A percentile compares a stretch with the other conserved stretches of the same genome.
These are phyloP conservation scores for Microcebus tavaratra DNA, from an alignment of 2,113 vertebrate species.

Conservation along the genomic window DNA sequence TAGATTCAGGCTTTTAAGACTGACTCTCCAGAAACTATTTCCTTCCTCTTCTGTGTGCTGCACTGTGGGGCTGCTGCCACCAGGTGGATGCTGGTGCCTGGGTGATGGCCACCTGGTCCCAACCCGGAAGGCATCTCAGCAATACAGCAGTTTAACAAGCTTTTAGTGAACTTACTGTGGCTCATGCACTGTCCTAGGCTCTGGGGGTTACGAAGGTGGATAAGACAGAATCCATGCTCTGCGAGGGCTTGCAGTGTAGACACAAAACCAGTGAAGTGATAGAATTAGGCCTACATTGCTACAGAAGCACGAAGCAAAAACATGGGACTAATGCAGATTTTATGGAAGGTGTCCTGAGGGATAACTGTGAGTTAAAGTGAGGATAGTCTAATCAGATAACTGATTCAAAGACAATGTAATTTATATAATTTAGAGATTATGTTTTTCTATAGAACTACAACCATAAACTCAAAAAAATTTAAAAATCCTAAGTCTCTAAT, in stretches of 20 bases:
- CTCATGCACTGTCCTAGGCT: background rate
- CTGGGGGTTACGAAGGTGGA: background rate
- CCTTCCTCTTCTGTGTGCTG: background rate
- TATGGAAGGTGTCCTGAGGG: background rate
- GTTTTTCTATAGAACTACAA: background rate
- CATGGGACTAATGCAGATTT: background rate
- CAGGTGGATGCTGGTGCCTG: conserved; percentile 15
- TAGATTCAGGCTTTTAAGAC: background rate
- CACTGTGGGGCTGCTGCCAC: background rate
- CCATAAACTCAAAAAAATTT: background rate
- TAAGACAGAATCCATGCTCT: background rate
- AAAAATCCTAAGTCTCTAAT: background rate
- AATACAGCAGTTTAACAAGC: background rate
- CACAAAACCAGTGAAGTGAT: background rate
- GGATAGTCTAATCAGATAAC: background rate
- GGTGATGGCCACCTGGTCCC: too few relatives aligned
- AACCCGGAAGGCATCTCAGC: background rate
- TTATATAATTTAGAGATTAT: background rate
- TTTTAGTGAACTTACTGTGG: background rate
- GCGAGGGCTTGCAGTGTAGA: background rate
- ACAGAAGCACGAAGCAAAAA: background rate
- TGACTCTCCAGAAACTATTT: background rate
- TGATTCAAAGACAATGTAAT: background rate
- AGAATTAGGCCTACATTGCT: background rate
- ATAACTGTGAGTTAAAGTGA: background rate